Evolutionary conservation across 2,113 vertebrate genomes (phyloP), one percentile per base, ranked within the genome.

Genomic region (Puma concolor): DNA sequence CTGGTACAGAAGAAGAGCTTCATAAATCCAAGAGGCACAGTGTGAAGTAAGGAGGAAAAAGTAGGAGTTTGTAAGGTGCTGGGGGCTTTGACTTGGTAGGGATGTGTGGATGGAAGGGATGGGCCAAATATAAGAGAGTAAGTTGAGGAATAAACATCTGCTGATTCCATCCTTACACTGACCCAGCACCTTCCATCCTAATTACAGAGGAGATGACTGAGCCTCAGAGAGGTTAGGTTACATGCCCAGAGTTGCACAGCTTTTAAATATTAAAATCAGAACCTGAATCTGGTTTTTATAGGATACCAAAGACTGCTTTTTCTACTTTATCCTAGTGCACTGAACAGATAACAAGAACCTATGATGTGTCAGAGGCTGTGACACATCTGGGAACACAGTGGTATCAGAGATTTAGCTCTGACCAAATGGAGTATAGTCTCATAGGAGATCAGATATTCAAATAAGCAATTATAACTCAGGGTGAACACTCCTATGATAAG

Each of bases 201-300:
- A 60, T 77, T 67, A 52, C 10, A 60, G 66, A 74, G 33, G 38
- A 29, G 52, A 29, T 25, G 27, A 80, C 8, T 12, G 23, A 57
- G 60, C 44, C 38, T 81, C 95, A 97, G 92, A 72, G 63, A 71
- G 57, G 71, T 82, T 93, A 72, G 57, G 74, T 12, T 27, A 50
- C 13, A 10, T n/a, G n/a, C 27, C 57, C 80, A 48, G 71, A 85
- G 19, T 33, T 3, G 36, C 71, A 94, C 38, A 86, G 97, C 80
- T 91, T 96, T 38, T 79, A 79, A 74, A 50, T 13, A 4, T 25
- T 57, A 74, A 57, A 69, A 9, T 76, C 13, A 44, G n/a, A 36
- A 74, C 79, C 2, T 25, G 63, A 92, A 94, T 16, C n/a, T 44
- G 14, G 27, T 4, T 48, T 95, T 91, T 77, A 60, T 0, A 84